These are phyloP conservation scores for Lordiphosa collinella DNA, from an alignment of 1,140 invertebrate species.

Conservation along the genomic window DNA sequence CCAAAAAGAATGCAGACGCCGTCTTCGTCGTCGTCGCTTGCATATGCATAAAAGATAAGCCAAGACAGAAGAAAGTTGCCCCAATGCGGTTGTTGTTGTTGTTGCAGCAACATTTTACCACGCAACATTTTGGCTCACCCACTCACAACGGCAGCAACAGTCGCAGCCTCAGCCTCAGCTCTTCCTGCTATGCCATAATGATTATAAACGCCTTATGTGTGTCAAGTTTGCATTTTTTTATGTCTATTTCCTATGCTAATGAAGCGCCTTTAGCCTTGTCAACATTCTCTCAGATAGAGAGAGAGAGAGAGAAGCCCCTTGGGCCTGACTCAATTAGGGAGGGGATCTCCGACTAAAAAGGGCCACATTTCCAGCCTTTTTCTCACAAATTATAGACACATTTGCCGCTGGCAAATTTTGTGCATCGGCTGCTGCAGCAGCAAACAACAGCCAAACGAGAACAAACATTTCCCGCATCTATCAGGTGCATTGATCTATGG, in stretches of 20 bases:
- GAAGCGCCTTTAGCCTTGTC: constrained; percentile 68
- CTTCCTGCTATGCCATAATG: constrained; percentile 33
- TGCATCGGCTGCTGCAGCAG: constrained; percentile 2
- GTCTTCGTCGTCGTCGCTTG: constrained; percentile 48
- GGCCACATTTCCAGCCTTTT: constrained; percentile 40
- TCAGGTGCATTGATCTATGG: constrained; percentile 77
- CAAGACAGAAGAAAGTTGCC: constrained; percentile 66
- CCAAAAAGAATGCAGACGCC: constrained; percentile 66
- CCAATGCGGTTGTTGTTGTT: constrained; percentile 8
- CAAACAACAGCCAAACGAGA: constrained; percentile 21
- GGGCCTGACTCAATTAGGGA: constrained; percentile 27
- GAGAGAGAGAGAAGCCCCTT: constrained; percentile 4
- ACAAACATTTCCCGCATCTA: constrained; percentile 59
- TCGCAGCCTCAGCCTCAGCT: constrained; percentile 35
- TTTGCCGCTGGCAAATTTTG: constrained; percentile 46
- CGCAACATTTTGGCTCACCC: constrained; percentile 45
- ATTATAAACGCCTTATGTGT: constrained; percentile 53
- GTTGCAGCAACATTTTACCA: constrained; percentile 41
- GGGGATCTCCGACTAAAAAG: constrained; percentile 32
- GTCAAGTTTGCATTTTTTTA: constrained; percentile 29
- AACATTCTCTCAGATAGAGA: constrained; percentile 15
- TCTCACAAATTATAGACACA: constrained; percentile 57
- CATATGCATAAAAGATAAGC: constrained; percentile 70
- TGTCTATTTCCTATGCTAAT: constrained; percentile 49
- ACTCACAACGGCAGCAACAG: constrained; percentile 39